A percentile compares a stretch with the other conserved stretches of the same genome.
Conservation (phyloP, 2,888 invertebrate species). For the Choreutis nemorana region DNA sequence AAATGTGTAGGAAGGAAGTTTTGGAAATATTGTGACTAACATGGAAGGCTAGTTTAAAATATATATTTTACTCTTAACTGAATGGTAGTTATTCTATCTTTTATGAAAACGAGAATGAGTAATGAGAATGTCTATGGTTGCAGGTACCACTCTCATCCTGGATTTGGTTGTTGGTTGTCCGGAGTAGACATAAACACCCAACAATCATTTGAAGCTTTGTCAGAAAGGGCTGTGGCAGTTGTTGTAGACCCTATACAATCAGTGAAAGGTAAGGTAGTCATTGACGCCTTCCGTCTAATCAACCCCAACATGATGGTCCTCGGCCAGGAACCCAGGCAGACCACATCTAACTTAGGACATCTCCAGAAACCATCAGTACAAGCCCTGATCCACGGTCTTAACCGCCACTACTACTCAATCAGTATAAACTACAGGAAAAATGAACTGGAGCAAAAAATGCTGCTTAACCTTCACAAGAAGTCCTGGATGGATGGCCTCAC, state of each 20-base stretch:
- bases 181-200: constrained; percentile 99
- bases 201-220: constrained; percentile 98
- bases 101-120: no score
- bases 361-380: constrained; percentile 99
- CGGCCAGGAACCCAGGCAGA: constrained; percentile 98
- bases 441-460: constrained; percentile 99
- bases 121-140: no score
- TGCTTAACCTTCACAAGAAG: constrained; percentile 97
- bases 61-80: no score
- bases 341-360: constrained; percentile 98
- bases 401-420: constrained; percentile 99
- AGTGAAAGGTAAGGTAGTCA: constrained; percentile 99
- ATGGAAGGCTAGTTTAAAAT: no score
- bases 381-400: constrained; percentile 97
- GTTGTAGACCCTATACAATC: constrained; percentile 99
- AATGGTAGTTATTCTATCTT: no score
- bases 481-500: constrained; percentile 98
- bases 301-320: constrained; percentile 99
- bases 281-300: constrained; percentile 98
- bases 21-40: no score
- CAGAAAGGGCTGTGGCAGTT: constrained; percentile 98
- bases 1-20: no score
- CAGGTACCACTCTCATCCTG: constrained; percentile 98
- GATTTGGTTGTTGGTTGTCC: constrained; percentile 99
- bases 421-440: constrained; percentile 99